Evolutionary conservation across 1,140 invertebrate genomes (phyloP).

Genomic region (Habropoda laboriosa): DNA sequence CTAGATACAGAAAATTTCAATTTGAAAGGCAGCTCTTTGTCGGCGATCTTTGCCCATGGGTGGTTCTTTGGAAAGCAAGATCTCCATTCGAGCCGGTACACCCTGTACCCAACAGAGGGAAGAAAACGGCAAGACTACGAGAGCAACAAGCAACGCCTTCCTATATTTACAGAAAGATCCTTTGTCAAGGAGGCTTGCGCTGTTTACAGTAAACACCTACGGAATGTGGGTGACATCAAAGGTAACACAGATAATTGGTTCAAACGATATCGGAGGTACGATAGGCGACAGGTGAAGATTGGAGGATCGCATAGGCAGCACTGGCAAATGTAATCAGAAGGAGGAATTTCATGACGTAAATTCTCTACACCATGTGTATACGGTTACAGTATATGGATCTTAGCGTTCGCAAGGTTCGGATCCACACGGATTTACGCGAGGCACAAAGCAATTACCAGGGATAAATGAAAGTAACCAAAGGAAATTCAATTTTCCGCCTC

Average conservation of each 20-base stretch:
- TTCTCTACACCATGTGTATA: background rate
- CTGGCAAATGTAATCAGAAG: slow-evolving; percentile 59
- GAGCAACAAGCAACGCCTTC: slow-evolving; percentile 28
- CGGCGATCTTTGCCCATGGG: slow-evolving; percentile 45
- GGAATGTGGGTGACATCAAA: slow-evolving; percentile 63
- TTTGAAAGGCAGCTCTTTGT: slow-evolving; percentile 60
- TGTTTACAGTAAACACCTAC: slow-evolving; percentile 60
- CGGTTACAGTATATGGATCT: slow-evolving; percentile 31
- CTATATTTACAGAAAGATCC: slow-evolving; percentile 62
- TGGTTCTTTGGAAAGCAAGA: slow-evolving; percentile 49
- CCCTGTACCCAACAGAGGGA: slow-evolving; percentile 37
- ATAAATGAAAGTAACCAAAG: slow-evolving; percentile 1
- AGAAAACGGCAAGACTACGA: slow-evolving; percentile 45
- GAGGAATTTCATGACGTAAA: slow-evolving; percentile 53
- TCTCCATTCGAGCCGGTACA: slow-evolving; percentile 9
- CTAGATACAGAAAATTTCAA: slow-evolving; percentile 54
- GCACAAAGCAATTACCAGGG: slow-evolving; percentile 19
- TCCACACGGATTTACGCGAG: slow-evolving; percentile 28
- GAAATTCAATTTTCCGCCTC: slow-evolving; percentile 48
- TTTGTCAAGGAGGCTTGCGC: slow-evolving; percentile 54
- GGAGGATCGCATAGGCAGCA: slow-evolving; percentile 58
- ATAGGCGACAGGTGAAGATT: slow-evolving; percentile 59
- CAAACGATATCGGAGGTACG: slow-evolving; percentile 44
- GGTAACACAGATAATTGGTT: slow-evolving; percentile 66
- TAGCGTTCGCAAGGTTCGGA: slow-evolving; percentile 14